Evolutionary conservation across 2,113 vertebrate species (phyloP).

Genomic region (Alectura lathami): DNA sequence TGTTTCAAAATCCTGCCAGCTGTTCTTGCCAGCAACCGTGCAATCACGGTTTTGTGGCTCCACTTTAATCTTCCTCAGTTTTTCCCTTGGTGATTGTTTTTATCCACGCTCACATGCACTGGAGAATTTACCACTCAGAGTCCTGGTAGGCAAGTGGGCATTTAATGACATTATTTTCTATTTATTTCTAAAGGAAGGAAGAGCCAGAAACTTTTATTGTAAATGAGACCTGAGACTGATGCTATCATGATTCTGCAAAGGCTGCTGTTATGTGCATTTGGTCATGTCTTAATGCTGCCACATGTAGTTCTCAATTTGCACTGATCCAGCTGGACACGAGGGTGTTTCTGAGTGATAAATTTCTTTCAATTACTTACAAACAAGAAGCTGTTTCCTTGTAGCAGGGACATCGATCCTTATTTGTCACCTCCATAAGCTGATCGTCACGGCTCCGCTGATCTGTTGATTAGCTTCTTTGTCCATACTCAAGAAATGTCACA

Average conservation of each 20-base stretch:
- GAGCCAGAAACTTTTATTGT: neutral
- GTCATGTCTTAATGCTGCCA: neutral
- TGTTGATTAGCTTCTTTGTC: neutral
- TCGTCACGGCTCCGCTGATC: neutral
- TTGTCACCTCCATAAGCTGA: conserved; percentile 30
- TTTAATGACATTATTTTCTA: neutral
- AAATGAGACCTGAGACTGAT: neutral
- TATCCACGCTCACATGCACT: neutral
- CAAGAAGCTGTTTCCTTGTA: conserved; percentile 18
- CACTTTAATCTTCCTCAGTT: neutral
- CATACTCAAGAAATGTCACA: neutral
- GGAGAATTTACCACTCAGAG: neutral
- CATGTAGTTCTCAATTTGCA: neutral
- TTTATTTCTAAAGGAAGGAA: neutral
- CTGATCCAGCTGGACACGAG: neutral
- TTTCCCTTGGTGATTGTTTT: neutral
- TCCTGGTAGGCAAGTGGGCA: neutral
- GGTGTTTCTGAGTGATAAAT: conserved; percentile 31
- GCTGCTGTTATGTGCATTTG: neutral
- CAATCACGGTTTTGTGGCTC: neutral
- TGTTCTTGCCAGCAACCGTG: neutral
- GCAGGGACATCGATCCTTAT: neutral
- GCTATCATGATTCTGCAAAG: neutral
- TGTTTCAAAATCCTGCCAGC: neutral
- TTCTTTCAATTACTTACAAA: conserved; percentile 20